Evolutionary conservation across 1,140 invertebrate genomes (phyloP), one percentile per base, ranked within the genome.

Genomic region (Drosophila repletoides): DNA sequence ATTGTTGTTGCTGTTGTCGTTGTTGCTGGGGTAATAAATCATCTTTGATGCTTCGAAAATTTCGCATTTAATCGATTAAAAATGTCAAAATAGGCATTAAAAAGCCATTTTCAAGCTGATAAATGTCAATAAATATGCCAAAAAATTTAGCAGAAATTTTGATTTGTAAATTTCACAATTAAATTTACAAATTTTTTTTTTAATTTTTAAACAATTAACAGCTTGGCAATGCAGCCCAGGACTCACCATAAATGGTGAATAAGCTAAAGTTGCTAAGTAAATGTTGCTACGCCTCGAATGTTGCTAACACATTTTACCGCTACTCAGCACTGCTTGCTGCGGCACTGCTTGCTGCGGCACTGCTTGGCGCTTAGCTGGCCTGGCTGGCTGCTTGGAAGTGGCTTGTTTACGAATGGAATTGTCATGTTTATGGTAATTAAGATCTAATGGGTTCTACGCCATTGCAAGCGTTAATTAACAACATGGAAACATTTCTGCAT

Each of bases 361-460:
- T 63, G 49, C 66, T 68, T 68, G 36, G 5, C 4, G n/a, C n/a
- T n/a, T 26, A 12, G 5, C 0, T 29, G 29, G 40, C 15, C 31
- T 17, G 19, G 31, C 51, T 49, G 46, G 5, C 17, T n/a, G n/a
- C n/a, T n/a, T n/a, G n/a, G n/a, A n/a, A n/a, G n/a, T n/a, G 7
- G 45, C 71, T 72, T 66, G 63, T 69, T 76, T 61, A 34, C 58
- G 43, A 52, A 72, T 72, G 68, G 52, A 69, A 84, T 76, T 88
- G 71, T 88, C 72, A 70, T 79, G 84, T 88, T 88, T 79, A 88
- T 88, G 83, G 77, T 88, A 88, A 88, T 88, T 88, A 84, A 72
- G 45, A 72, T 63, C 63, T 77, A 88, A 88, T 88, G 83, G 77
- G 74, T 88, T 88, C 83, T 88, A 72, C 84, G 72, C 77, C 58